Conservation (phyloP, 1,140 invertebrate species). For the Bilobella aurantiaca region DNA sequence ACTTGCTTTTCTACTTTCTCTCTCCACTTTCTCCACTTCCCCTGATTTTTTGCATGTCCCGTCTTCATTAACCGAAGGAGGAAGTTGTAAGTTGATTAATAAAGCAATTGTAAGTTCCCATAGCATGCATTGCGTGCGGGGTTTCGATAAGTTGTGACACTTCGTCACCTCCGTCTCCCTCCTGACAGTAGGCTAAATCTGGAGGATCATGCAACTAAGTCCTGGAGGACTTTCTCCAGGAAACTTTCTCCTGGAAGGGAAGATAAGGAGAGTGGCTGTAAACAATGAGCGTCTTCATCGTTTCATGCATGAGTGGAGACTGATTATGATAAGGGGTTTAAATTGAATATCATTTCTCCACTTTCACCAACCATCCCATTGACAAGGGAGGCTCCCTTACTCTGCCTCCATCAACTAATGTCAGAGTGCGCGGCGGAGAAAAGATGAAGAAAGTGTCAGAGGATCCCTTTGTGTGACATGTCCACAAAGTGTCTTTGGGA, state of each 20-base stretch:
- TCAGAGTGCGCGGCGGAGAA: slow-evolving; percentile 26
- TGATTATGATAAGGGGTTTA: not conserved
- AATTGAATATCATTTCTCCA: slow-evolving; percentile 1
- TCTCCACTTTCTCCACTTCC: not conserved
- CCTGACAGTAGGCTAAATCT: too few species aligned
- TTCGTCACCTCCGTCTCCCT: too few species aligned
- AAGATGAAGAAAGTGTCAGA: slow-evolving; percentile 35
- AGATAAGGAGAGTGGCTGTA: not conserved
- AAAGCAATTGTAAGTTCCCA: not conserved
- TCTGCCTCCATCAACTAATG: not conserved
- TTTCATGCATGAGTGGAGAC: slow-evolving; percentile 2
- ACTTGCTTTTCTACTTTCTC: not conserved
- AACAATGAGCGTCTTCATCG: not conserved
- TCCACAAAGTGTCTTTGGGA: too few species aligned
- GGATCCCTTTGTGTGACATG: too few species aligned
- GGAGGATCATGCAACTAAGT: slow-evolving; percentile 1
- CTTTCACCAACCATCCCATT: not conserved
- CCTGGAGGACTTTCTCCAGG: not conserved
- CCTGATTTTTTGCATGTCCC: not conserved
- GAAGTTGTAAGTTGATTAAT: not conserved
- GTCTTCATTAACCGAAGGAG: not conserved
- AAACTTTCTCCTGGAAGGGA: not conserved
- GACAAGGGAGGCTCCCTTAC: not conserved
- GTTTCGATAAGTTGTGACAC: not conserved
- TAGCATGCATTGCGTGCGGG: not conserved